Percentiles rank a stretch among this genome's conserved stretches.
These are phyloP conservation scores for Ecliptopera silaceata DNA, from an alignment of 2,888 invertebrate genomes.

Conservation along the genomic window DNA sequence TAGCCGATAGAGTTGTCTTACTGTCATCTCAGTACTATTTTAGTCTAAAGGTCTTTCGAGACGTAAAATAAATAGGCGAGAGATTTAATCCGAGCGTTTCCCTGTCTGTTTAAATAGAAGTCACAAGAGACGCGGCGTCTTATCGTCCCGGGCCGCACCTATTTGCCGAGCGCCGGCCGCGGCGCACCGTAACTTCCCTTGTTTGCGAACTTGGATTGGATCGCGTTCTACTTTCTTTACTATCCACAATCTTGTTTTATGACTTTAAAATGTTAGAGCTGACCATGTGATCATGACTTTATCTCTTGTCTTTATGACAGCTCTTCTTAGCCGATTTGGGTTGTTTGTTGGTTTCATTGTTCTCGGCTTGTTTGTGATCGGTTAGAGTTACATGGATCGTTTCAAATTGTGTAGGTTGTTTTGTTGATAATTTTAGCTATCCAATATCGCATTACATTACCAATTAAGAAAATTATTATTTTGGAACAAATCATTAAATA, in stretches of 20 bases:
- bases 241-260: constrained; percentile 79
- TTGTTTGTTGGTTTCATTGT: constrained; percentile 37
- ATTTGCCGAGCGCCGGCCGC: constrained; percentile 65
- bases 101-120: constrained; percentile 78
- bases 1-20: constrained; percentile 66
- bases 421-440: background rate
- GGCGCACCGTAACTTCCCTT: constrained; percentile 75
- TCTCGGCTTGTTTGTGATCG: constrained; percentile 30
- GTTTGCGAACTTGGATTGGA: constrained; percentile 82
- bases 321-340: constrained; percentile 34
- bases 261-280: constrained; percentile 74
- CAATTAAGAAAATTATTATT: background rate
- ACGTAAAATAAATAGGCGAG: constrained; percentile 73
- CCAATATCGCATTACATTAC: background rate
- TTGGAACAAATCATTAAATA: too few species aligned
- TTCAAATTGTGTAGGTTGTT: constrained; percentile 24
- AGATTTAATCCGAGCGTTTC: constrained; percentile 78
- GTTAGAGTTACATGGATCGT: constrained; percentile 28
- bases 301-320: constrained; percentile 47
- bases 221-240: constrained; percentile 78
- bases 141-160: constrained; percentile 72
- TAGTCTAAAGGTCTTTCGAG: constrained; percentile 58
- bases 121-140: constrained; percentile 72
- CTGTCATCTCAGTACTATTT: constrained; percentile 69
- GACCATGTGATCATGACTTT: constrained; percentile 57